These are phyloP conservation scores for Sphaerophoria rueppellii DNA, from an alignment of 2,888 invertebrate genomes.

Conservation along the genomic window DNA sequence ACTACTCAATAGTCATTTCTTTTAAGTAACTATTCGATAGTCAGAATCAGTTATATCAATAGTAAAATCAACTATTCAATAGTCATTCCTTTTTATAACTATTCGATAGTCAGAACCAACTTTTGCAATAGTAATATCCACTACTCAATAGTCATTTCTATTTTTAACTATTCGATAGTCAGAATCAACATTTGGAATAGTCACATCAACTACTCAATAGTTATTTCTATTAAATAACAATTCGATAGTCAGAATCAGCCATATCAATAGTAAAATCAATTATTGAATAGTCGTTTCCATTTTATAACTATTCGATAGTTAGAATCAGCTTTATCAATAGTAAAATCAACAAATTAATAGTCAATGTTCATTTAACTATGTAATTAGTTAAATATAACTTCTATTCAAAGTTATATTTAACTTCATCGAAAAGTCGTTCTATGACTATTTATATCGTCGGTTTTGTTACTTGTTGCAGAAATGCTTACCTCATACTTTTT, in stretches of 20 bases:
- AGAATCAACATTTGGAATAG: too few species aligned
- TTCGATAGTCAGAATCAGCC: not conserved
- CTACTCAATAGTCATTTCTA: too few species aligned
- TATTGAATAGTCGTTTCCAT: not conserved
- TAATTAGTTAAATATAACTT: not conserved
- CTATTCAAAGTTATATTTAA: not conserved
- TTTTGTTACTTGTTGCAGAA: not conserved
- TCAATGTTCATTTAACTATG: conserved; percentile 5
- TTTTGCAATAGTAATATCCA: too few species aligned
- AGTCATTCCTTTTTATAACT: too few species aligned
- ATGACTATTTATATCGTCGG: conserved; percentile 3
- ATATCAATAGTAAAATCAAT: not conserved
- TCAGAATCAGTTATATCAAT: too few species aligned
- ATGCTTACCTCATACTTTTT: not conserved
- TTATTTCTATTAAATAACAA: not conserved
- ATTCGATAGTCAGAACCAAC: too few species aligned
- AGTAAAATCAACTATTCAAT: too few species aligned
- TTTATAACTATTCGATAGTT: conserved; percentile 10
- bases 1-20: too few species aligned
- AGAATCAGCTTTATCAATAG: not conserved
- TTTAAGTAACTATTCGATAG: too few species aligned
- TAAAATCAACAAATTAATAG: not conserved
- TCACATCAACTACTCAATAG: not conserved
- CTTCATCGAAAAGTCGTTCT: not conserved
- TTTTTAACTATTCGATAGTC: too few species aligned